Conservation (phyloP, 2,888 invertebrate species). For the Idaea aversata region DNA sequence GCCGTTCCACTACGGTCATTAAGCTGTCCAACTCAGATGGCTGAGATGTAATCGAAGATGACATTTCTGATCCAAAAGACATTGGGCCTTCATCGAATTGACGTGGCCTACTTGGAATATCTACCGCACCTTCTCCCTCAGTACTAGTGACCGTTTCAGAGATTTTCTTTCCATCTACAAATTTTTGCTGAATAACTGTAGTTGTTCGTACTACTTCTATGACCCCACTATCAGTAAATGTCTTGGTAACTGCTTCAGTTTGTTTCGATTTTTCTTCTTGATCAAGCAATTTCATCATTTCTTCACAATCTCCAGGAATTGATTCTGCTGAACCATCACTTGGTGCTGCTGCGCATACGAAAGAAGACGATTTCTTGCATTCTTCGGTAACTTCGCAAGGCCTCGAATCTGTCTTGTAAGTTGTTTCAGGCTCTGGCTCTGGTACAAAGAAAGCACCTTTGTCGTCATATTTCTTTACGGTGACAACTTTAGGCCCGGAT, state of each 20-base stretch:
- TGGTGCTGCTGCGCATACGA: conserved; percentile 71
- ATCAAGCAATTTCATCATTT: conserved; percentile 79
- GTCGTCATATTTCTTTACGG: conserved; percentile 73
- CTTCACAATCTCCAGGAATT: conserved; percentile 81
- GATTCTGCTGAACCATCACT: conserved; percentile 76
- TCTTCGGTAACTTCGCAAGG: conserved; percentile 58
- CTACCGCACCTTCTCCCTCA: conserved; percentile 68
- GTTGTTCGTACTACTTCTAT: conserved; percentile 71
- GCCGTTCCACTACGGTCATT: conserved; percentile 71
- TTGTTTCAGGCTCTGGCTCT: conserved; percentile 49
- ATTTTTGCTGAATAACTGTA: conserved; percentile 70
- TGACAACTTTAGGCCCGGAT: conserved; percentile 65
- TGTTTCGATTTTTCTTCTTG: conserved; percentile 71
- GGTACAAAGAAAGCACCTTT: conserved; percentile 74
- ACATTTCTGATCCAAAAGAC: conserved; percentile 76
- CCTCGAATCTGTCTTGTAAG: conserved; percentile 37
- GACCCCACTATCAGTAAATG: conserved; percentile 56
- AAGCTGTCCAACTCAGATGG: conserved; percentile 76
- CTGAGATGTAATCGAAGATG: conserved; percentile 74
- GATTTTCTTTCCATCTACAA: conserved; percentile 73
- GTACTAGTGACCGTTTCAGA: conserved; percentile 67
- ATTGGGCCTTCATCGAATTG: conserved; percentile 62
- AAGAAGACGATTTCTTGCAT: conserved; percentile 65
- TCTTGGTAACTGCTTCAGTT: conserved; percentile 44
- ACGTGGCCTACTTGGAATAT: conserved; percentile 63